Conservation (phyloP, 2,113 vertebrate species). For the Nothobranchius furzeri region DNA sequence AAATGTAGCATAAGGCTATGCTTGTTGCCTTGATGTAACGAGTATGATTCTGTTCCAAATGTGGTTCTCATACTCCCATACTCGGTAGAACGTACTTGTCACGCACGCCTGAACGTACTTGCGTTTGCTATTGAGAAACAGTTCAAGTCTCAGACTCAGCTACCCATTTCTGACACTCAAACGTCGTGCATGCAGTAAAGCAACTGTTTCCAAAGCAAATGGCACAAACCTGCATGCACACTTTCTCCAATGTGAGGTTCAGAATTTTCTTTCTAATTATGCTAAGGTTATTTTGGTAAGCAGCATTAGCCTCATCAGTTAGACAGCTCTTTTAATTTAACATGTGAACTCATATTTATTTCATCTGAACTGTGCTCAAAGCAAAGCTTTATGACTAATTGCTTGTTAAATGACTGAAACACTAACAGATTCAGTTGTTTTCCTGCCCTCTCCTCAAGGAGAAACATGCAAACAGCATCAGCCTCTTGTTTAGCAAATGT, state of each 20-base stretch:
- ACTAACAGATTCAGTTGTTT: constrained; percentile 41
- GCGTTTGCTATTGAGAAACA: too few species aligned
- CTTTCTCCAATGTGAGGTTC: too few species aligned
- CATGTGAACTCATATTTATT: constrained; percentile 7
- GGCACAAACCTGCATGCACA: too few species aligned
- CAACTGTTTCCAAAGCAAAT: not conserved
- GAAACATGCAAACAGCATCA: constrained; percentile 46
- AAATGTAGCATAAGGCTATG: too few species aligned
- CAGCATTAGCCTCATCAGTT: constrained; percentile 19
- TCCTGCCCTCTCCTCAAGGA: constrained; percentile 44
- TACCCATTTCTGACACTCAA: not conserved
- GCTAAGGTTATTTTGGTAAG: not conserved
- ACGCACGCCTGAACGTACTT: too few species aligned
- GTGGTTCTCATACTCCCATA: too few species aligned
- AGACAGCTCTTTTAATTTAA: constrained; percentile 11
- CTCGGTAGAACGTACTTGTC: too few species aligned
- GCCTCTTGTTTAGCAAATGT: constrained; percentile 50
- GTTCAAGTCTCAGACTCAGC: too few species aligned
- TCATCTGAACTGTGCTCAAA: constrained; percentile 38
- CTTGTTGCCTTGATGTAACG: too few species aligned
- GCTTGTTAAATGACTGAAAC: constrained; percentile 49
- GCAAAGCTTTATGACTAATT: constrained; percentile 50
- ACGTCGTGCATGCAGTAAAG: constrained; percentile 8
- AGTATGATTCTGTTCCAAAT: too few species aligned
- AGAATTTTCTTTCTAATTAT: not conserved